Conservation (phyloP, 2,113 vertebrate genomes). For the Heptranchias perlo region DNA sequence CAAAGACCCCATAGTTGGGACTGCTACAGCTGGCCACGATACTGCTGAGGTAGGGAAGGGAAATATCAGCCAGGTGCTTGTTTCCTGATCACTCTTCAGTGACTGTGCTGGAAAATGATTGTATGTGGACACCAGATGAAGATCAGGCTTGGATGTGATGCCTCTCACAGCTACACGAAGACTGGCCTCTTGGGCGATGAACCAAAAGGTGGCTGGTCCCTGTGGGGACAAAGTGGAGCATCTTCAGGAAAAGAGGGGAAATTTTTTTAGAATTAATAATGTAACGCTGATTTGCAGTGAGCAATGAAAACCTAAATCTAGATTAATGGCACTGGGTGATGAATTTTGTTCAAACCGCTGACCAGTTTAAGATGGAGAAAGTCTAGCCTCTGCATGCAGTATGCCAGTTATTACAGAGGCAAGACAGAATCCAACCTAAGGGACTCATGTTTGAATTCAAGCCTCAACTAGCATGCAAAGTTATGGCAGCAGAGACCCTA, state of each 20-base stretch:
- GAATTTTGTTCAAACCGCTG: no score
- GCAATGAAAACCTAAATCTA: no score
- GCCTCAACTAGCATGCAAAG: neutral
- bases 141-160: neutral
- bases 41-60: no score
- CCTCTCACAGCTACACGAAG: neutral
- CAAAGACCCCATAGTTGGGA: no score
- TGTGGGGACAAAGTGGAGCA: neutral
- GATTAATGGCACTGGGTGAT: no score
- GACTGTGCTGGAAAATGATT: neutral
- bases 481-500: neutral
- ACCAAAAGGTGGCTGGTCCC: neutral
- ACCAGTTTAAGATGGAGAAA: no score
- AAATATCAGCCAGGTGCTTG: neutral
- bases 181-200: neutral
- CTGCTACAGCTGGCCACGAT: no score
- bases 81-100: neutral
- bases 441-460: neutral
- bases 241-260: neutral
- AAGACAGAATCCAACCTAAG: neutral
- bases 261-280: neutral
- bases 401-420: neutral
- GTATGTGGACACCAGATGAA: neutral
- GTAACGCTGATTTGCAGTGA: no score
- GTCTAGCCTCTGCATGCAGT: no score